Evolutionary conservation across 53 echinoderm and acorn worm genomes (phyloP).

Genomic region (Zoroaster sp.): DNA sequence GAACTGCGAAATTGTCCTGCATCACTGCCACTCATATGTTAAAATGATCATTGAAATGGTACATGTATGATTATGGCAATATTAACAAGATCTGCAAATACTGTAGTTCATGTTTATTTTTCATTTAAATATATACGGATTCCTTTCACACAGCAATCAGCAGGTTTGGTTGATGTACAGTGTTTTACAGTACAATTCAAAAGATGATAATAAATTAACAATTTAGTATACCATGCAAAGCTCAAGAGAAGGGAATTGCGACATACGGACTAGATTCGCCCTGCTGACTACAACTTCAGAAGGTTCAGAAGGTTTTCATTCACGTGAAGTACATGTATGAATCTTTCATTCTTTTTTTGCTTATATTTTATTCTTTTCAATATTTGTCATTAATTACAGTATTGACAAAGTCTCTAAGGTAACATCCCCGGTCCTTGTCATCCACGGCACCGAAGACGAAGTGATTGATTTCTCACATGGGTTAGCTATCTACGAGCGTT

Average conservation of each 20-base stretch:
- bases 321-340: neutral
- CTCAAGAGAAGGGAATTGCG: neutral
- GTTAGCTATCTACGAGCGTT: constrained; percentile 93
- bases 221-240: neutral
- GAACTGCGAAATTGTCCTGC: no score
- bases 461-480: constrained; percentile 99
- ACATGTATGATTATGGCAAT: no score
- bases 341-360: neutral
- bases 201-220: no score
- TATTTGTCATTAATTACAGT: constrained; percentile 41
- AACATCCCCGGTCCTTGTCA: constrained; percentile 91
- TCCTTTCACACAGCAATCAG: neutral
- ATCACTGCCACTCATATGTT: no score
- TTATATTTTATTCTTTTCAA: neutral
- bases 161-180: neutral
- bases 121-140: neutral
- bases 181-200: no score
- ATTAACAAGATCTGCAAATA: no score
- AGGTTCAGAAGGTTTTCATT: no score
- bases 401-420: constrained; percentile 97
- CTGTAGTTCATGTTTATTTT: no score
- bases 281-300: no score
- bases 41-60: no score
- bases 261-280: no score
- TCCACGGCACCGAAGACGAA: constrained; percentile 99